Evolutionary conservation across 2,797 vertebrate genomes (phyloP).

Genomic region (Pachyuromys duprasi): DNA sequence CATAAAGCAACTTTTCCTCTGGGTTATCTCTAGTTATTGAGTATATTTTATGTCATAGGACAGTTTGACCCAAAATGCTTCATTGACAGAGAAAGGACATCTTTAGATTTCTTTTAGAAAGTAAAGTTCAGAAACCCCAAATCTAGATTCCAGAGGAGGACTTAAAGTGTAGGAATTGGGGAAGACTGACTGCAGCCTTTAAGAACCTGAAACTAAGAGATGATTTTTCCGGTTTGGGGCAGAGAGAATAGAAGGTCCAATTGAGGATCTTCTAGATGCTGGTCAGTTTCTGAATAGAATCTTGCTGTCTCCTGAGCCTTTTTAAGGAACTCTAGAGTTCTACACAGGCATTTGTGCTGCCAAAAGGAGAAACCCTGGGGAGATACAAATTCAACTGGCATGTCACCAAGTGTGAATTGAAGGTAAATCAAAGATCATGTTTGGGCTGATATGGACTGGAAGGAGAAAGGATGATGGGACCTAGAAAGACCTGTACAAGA

Average conservation of each 20-base stretch:
- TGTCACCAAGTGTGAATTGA: neutral
- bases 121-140: neutral
- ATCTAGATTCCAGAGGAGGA: neutral
- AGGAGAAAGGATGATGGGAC: neutral
- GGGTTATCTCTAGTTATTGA: neutral
- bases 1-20: neutral
- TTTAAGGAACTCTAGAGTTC: neutral
- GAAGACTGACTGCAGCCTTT: neutral
- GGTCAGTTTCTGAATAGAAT: neutral
- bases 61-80: neutral
- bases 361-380: neutral
- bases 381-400: neutral
- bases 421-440: neutral
- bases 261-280: neutral
- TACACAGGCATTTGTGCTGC: neutral
- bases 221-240: neutral
- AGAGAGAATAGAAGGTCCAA: neutral
- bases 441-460: neutral
- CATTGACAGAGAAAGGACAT: neutral
- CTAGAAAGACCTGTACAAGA: neutral
- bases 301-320: neutral
- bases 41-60: neutral
- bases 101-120: neutral
- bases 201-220: neutral
- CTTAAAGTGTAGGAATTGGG: neutral